Conservation (phyloP, 2,888 invertebrate species). For the Dendrolimus pini region DNA sequence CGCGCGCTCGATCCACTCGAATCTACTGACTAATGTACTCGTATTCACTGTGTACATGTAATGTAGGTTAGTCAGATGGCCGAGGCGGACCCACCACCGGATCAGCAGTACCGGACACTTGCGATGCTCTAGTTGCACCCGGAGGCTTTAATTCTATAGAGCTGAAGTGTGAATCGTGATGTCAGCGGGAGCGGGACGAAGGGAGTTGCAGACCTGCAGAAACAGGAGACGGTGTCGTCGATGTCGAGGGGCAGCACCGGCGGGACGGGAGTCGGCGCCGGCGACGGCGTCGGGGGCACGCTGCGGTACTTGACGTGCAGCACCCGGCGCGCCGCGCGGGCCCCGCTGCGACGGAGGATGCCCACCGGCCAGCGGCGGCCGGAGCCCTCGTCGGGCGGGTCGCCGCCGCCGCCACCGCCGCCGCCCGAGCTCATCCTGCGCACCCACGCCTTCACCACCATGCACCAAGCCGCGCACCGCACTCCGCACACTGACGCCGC, state of each 20-base stretch:
- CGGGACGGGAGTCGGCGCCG: constrained; percentile 34
- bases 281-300: constrained; percentile 36
- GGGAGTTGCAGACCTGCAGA: constrained; percentile 81
- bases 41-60: too few relatives aligned
- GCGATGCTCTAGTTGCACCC: too few relatives aligned
- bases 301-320: constrained; percentile 62
- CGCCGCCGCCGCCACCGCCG: constrained; percentile 15
- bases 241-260: constrained; percentile 75
- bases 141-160: too few relatives aligned
- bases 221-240: constrained; percentile 86
- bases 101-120: too few relatives aligned
- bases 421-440: constrained; percentile 38
- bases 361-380: constrained; percentile 51
- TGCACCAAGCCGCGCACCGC: constrained; percentile 21
- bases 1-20: not conserved
- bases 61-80: too few relatives aligned
- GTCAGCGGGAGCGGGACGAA: not conserved
- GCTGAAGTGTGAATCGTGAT: too few relatives aligned
- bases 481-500: constrained; percentile 12
- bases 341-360: constrained; percentile 55
- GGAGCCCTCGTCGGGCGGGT: constrained; percentile 23
- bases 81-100: too few relatives aligned
- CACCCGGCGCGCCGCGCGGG: constrained; percentile 49
- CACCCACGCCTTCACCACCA: constrained; percentile 32
- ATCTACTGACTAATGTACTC: not conserved